Evolutionary conservation across 2,888 invertebrate species (phyloP).

Genomic region (Dolomedes plantarius): DNA sequence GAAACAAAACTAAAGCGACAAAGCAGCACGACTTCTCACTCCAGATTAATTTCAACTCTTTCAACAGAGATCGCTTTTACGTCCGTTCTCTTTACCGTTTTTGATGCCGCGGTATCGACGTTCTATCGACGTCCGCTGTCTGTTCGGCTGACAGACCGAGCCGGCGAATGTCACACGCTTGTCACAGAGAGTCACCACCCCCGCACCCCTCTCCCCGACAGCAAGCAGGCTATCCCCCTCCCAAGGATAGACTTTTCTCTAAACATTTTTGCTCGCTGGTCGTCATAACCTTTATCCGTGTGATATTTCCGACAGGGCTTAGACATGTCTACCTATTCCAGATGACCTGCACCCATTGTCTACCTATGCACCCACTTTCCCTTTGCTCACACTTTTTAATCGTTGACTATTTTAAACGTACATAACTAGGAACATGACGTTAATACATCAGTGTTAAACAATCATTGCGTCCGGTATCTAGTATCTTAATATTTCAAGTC

Average conservation of each 20-base stretch:
- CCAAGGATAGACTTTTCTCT: constrained; percentile 19
- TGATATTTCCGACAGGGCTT: too few relatives aligned
- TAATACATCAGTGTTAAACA: too few relatives aligned
- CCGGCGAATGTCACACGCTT: constrained; percentile 59
- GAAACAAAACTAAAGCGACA: too few relatives aligned
- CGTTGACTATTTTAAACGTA: too few relatives aligned
- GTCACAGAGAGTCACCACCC: constrained; percentile 20
- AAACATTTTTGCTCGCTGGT: constrained; percentile 40
- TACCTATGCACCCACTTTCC: too few relatives aligned
- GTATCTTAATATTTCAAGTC: too few relatives aligned
- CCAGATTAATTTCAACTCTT: constrained; percentile 2
- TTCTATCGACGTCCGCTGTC: constrained; percentile 61
- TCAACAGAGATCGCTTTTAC: not conserved
- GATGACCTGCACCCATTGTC: too few relatives aligned
- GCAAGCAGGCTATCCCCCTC: constrained; percentile 15
- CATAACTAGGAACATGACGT: too few relatives aligned
- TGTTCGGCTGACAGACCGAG: constrained; percentile 55
- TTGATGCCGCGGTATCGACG: constrained; percentile 35
- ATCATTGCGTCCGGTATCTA: too few relatives aligned
- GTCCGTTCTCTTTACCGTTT: not conserved
- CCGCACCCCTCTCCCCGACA: constrained; percentile 7
- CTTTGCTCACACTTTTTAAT: too few relatives aligned
- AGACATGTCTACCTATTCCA: too few relatives aligned
- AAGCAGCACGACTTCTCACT: not conserved
- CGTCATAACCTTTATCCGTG: too few relatives aligned